Base-by-base conservation (phyloP, 2,113 vertebrate genomes). In the Periophthalmus modestus region DNA sequence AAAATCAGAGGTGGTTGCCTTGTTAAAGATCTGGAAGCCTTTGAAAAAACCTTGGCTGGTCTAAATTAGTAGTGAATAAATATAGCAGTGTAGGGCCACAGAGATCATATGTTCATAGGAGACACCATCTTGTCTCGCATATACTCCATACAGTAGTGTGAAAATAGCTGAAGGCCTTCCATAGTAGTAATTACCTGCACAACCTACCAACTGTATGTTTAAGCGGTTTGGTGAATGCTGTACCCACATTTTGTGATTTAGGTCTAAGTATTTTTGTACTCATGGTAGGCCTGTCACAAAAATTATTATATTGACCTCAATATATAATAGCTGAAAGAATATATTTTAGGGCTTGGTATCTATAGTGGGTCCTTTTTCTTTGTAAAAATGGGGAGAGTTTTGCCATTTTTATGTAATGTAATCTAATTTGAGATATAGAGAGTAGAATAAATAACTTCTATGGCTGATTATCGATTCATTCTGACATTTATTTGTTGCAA, bases 61-160 rank as follows among this genome's bases (percentile, higher is more conserved):
- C 62, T 65, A 36, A 65, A 21, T 65, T 19, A 4, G 33, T 39
- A 11, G 2, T 43, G 34, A 65, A 36, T 39, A 33, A 39, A 36
- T 65, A 65, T 39, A 39, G 33, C 28, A 33, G 57, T 59, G 57
- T 11, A 55, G 52, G 75, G 62, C 36, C 66, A 59, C 73, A 62
- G 68, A 19, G 50, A 77, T 85, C 80, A 73, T 75, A 88, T 71
- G 68, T 73, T 71, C 68, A 80, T 66, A 61, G 68, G 68, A 74
- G 81, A 76, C 57, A 79, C 81, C 88, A 87, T 89, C 85, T 89
- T 87, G 69, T 34, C 59, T 43, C 39, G 13, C 43, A 46, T n/a
- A 48, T 62, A 47, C 79, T 36, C 15, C 55, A 79, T 86, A 79
- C 68, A 77, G 72, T 66, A 77, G 72, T 66, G 43, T 73, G 66